Percentiles rank a stretch among this genome's conserved stretches.
phyloP scores from a whole-genome alignment of 2,797 vertebrate species.

The Euthynnus affinis region DNA sequence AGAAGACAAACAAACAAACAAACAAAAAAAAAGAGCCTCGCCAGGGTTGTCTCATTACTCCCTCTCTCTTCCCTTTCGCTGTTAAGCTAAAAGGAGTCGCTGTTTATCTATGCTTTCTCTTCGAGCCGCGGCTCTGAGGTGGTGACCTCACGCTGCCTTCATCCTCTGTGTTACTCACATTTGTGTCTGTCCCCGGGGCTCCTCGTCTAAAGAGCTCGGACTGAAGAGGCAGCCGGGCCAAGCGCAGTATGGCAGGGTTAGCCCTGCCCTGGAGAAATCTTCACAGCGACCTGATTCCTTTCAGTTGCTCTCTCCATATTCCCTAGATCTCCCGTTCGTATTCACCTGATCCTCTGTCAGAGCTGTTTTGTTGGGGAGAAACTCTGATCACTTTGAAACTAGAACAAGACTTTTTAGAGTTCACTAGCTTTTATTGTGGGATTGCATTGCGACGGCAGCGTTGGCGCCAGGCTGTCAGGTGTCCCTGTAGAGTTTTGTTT shows the following conservation, averaged over 20 bases:
- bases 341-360: slow-evolving; percentile 64
- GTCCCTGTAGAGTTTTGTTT: slow-evolving; percentile 35
- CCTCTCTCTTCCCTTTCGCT: slow-evolving; percentile 21
- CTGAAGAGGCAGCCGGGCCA: slow-evolving; percentile 70
- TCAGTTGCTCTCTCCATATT: slow-evolving; percentile 54
- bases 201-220: slow-evolving; percentile 61
- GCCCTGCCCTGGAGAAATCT: slow-evolving; percentile 76
- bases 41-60: slow-evolving; percentile 30
- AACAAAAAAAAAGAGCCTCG: slow-evolving; percentile 4
- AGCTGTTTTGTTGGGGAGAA: slow-evolving; percentile 47
- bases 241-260: slow-evolving; percentile 68
- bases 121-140: slow-evolving; percentile 40
- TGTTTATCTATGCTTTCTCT: slow-evolving; percentile 22
- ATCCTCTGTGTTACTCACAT: slow-evolving; percentile 70
- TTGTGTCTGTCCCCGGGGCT: slow-evolving; percentile 66
- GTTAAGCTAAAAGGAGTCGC: slow-evolving; percentile 33
- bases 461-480: not conserved
- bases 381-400: slow-evolving; percentile 27
- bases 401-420: slow-evolving; percentile 32
- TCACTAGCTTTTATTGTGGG: not conserved
- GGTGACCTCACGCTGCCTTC: slow-evolving; percentile 51
- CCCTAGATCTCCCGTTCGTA: slow-evolving; percentile 47
- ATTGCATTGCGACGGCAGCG: not conserved
- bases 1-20: slow-evolving; percentile 43
- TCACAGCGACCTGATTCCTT: slow-evolving; percentile 76